Percentiles rank a stretch among this genome's conserved stretches.
Evolutionary conservation across 2,113 vertebrate genomes (phyloP).

Genomic region (Thamnophis sirtalis): DNA sequence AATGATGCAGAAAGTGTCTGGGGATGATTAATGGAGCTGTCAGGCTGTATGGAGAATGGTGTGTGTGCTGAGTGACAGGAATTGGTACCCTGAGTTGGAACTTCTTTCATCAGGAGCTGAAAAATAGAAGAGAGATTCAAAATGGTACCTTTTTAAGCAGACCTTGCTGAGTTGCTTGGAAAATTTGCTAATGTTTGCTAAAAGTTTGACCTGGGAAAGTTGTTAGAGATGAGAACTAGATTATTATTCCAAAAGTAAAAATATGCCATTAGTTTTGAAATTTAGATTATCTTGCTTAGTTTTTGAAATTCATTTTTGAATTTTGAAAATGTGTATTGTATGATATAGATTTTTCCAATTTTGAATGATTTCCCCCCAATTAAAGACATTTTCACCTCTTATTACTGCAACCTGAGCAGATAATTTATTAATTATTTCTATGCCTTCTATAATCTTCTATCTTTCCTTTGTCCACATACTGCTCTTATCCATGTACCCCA

Average conservation of each 20-base stretch:
- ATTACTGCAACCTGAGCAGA: neutral
- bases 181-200: neutral
- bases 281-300: neutral
- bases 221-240: neutral
- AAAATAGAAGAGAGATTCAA: neutral
- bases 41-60: neutral
- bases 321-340: neutral
- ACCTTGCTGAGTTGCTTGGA: neutral
- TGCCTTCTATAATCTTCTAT: neutral
- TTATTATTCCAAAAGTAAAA: neutral
- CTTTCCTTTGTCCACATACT: too few species aligned
- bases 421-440: neutral
- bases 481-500: neutral
- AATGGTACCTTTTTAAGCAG: neutral
- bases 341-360: neutral
- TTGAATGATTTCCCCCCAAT: neutral
- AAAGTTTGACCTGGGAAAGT: neutral
- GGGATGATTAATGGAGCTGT: constrained; percentile 24
- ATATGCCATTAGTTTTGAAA: neutral
- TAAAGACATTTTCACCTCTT: neutral
- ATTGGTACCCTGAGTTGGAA: neutral
- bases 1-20: constrained; percentile 13
- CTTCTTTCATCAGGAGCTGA: neutral
- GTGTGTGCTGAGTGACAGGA: constrained; percentile 3
- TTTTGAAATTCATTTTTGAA: constrained; percentile 1